phyloP scores from a whole-genome alignment of 37 sponge, comb jelly and placozoan genomes.

The Mnemiopsis leidyi region DNA sequence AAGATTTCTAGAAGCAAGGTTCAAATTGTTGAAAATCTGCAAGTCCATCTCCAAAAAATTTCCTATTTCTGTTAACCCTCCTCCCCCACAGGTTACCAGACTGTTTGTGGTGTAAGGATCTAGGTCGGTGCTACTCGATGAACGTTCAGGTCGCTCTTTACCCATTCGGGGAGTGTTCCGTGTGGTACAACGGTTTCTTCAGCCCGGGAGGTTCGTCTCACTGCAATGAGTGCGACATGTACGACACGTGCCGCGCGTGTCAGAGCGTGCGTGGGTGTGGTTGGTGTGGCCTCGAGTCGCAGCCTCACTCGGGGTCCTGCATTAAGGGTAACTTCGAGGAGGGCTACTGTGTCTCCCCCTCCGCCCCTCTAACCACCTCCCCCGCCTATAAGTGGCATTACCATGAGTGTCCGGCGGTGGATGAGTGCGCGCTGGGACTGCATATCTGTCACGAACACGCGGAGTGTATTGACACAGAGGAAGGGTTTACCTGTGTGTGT shows the following conservation, averaged over 20 bases:
- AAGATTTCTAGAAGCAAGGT: no score
- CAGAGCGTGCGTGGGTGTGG: not conserved
- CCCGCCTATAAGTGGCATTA: not conserved
- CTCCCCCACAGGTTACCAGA: not conserved
- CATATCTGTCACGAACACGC: not conserved
- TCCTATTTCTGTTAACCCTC: no score
- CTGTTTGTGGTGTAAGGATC: conserved; percentile 44
- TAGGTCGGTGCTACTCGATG: not conserved
- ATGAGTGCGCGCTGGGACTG: conserved; percentile 4
- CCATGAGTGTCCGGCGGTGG: conserved; percentile 2
- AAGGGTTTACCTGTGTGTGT: not conserved
- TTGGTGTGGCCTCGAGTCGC: not conserved
- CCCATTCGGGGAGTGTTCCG: conserved; percentile 15
- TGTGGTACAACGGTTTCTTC: not conserved
- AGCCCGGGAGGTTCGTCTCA: not conserved
- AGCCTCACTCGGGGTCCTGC: not conserved
- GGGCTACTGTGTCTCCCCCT: not conserved
- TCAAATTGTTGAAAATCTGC: no score
- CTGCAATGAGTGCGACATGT: not conserved
- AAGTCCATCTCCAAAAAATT: no score
- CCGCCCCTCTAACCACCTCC: not conserved
- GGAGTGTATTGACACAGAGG: not conserved
- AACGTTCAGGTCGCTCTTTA: conserved; percentile 8
- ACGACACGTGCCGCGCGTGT: not conserved
- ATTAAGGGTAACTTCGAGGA: conserved; percentile 21